Percentiles rank a stretch among this genome's conserved stretches.
Evolutionary conservation across 1,140 invertebrate genomes (phyloP).

Genomic region (Leptinotarsa undecemlineata): DNA sequence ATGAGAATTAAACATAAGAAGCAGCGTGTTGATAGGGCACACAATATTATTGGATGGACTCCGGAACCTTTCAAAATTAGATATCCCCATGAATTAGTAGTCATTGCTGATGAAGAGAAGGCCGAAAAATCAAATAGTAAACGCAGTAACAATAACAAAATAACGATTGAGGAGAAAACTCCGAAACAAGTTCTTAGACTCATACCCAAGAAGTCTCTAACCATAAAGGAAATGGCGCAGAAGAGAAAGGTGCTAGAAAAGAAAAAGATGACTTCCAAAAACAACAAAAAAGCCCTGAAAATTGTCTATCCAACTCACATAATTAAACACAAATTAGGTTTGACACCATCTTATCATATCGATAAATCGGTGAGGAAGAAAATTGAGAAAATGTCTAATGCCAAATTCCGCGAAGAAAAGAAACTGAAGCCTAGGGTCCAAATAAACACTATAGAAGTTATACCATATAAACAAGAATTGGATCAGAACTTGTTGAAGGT

Average conservation of each 20-base stretch:
- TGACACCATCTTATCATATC: neutral
- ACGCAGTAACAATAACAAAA: neutral
- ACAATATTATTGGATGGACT: constrained; percentile 6
- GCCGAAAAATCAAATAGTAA: neutral
- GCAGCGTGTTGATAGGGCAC: neutral
- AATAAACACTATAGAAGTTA: neutral
- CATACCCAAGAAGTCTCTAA: neutral
- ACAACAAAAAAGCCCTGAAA: neutral
- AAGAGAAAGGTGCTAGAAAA: neutral
- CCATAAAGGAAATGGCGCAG: neutral
- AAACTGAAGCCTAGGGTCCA: neutral
- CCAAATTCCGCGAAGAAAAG: neutral
- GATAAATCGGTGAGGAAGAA: neutral
- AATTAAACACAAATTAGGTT: constrained; percentile 25
- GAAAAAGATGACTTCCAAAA: constrained; percentile 21
- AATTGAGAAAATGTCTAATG: neutral
- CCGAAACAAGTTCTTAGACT: neutral
- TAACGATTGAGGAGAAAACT: neutral
- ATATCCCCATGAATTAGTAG: neutral
- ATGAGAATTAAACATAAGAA: constrained; percentile 15
- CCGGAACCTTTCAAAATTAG: neutral
- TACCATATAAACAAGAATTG: neutral
- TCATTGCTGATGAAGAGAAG: neutral
- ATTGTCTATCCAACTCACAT: constrained; percentile 34
- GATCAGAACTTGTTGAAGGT: neutral